Percentiles rank a stretch among this genome's conserved stretches.
These are phyloP conservation scores for Toxotes chatareus DNA, from an alignment of 2,113 vertebrate genomes.

Conservation along the genomic window DNA sequence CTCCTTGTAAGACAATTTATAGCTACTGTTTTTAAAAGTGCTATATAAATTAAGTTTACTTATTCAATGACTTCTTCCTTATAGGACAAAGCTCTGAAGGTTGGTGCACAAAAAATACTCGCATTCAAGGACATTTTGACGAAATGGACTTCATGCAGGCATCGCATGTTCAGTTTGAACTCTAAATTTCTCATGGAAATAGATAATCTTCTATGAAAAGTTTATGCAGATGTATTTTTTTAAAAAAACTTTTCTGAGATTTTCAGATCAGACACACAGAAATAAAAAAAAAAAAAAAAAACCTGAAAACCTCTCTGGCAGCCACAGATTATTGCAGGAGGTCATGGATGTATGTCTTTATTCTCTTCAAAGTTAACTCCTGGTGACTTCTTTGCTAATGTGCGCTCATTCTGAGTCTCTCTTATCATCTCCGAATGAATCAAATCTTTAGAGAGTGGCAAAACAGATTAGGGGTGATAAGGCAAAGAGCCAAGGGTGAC, in stretches of 20 bases:
- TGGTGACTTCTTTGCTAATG: constrained; percentile 31
- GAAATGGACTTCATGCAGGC: not conserved
- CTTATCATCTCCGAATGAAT: constrained; percentile 36
- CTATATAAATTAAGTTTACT: too few relatives aligned
- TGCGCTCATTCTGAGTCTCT: constrained; percentile 23
- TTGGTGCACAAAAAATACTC: not conserved
- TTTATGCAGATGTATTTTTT: not conserved
- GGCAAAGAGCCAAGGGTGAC: not conserved
- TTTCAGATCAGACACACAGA: constrained; percentile 21
- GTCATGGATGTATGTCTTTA: constrained; percentile 22
- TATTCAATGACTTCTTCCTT: too few relatives aligned
- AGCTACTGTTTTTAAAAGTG: not conserved
- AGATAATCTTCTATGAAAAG: not conserved
- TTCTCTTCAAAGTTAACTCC: constrained; percentile 49
- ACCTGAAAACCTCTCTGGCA: not conserved
- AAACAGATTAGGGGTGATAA: constrained; percentile 15
- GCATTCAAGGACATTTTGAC: not conserved
- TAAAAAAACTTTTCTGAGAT: not conserved
- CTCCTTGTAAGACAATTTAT: not conserved
- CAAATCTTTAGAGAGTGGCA: constrained; percentile 34
- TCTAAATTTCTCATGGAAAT: not conserved
- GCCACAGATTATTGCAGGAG: constrained; percentile 21
- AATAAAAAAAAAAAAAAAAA: not conserved
- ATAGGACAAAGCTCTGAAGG: too few relatives aligned
- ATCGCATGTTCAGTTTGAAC: not conserved